These are phyloP conservation scores for Eurystomus gularis DNA, from an alignment of 2,113 vertebrate genomes.

Conservation along the genomic window DNA sequence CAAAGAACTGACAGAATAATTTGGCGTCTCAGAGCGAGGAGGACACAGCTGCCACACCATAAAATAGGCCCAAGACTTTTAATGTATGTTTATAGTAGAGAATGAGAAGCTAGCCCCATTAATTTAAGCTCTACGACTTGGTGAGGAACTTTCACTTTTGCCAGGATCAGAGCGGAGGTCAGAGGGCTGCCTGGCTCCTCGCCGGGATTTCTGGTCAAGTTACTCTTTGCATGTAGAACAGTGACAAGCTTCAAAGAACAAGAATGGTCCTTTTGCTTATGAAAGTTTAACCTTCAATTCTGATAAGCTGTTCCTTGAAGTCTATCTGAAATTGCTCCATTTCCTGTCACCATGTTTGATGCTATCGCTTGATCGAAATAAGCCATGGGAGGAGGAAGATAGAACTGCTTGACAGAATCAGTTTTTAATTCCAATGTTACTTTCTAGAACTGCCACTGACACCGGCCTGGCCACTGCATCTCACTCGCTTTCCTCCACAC, in stretches of 20 bases:
- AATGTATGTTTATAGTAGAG: neutral
- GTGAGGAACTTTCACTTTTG: neutral
- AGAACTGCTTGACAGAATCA: neutral
- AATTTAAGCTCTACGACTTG: neutral
- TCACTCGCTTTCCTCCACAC: neutral
- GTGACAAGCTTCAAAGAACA: constrained; percentile 11
- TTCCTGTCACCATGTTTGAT: constrained; percentile 25
- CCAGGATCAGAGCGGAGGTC: neutral
- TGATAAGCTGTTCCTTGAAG: constrained; percentile 43
- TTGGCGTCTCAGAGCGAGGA: neutral
- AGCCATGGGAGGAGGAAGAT: neutral
- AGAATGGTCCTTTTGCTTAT: constrained; percentile 1
- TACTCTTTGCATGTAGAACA: neutral
- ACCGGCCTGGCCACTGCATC: neutral
- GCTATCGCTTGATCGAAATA: constrained; percentile 39
- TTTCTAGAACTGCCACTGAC: neutral
- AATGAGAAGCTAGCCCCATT: neutral
- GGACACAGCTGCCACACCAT: neutral
- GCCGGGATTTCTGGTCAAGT: constrained; percentile 19
- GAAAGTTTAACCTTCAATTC: constrained; percentile 8
- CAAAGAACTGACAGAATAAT: neutral
- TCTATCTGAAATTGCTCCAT: constrained; percentile 50
- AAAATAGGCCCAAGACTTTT: neutral
- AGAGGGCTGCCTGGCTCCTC: neutral
- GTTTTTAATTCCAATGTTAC: neutral